A percentile compares a stretch with the other conserved stretches of the same genome.
Evolutionary conservation across 2,113 vertebrate species (phyloP).

Genomic region (Laticauda colubrina): DNA sequence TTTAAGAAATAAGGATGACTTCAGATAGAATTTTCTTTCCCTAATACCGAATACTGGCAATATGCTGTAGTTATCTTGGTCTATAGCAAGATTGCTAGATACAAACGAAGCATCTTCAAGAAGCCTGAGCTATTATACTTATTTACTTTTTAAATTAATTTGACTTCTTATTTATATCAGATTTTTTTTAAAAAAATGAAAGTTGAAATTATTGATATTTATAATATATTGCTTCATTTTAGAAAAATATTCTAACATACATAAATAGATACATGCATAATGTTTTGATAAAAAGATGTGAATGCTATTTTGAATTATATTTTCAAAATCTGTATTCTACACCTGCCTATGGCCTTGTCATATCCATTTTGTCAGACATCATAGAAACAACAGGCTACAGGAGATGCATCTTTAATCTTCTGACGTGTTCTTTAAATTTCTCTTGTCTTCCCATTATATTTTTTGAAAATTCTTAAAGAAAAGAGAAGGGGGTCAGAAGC

Average conservation of each 20-base stretch:
- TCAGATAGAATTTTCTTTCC: background rate
- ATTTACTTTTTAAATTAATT: background rate
- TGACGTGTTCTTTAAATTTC: background rate
- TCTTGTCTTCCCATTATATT: background rate
- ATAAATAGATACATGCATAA: background rate
- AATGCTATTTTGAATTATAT: background rate
- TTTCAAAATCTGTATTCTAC: background rate
- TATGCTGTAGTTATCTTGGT: background rate
- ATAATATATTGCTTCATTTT: background rate
- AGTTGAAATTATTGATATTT: background rate
- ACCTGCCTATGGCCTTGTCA: background rate
- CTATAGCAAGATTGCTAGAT: background rate
- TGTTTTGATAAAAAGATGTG: background rate
- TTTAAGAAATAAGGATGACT: background rate
- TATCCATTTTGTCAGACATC: background rate
- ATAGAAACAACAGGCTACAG: background rate
- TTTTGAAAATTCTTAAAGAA: background rate
- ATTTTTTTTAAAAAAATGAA: background rate
- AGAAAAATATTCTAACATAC: background rate
- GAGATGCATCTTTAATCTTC: background rate
- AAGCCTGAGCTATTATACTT: background rate
- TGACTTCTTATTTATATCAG: background rate
- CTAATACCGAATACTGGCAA: background rate
- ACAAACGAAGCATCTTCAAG: background rate
- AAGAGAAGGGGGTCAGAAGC: background rate